Conservation (phyloP, 2,113 vertebrate species). For the Forbesichthys papilliferus region DNA sequence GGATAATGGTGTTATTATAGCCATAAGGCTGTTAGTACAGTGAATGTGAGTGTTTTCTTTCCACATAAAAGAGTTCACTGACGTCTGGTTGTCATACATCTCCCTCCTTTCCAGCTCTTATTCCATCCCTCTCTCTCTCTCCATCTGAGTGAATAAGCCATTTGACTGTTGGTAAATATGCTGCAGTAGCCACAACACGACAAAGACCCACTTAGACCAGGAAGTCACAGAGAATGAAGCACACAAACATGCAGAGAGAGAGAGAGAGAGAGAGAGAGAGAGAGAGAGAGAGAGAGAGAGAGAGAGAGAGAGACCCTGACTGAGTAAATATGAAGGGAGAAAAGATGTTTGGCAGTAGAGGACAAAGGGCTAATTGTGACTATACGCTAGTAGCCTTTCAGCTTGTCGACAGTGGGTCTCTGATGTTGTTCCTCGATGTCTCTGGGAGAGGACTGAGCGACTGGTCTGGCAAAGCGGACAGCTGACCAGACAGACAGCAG, state of each 20-base stretch:
- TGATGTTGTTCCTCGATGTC: constrained; percentile 49
- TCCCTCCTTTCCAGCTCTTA: constrained; percentile 4
- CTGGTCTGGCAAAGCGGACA: not conserved
- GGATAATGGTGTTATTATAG: constrained; percentile 30
- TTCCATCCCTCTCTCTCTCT: constrained; percentile 15
- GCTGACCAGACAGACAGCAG: not conserved
- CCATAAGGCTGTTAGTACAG: constrained; percentile 33
- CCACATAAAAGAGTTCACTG: constrained; percentile 19
- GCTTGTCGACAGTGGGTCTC: constrained; percentile 40
- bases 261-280: constrained; percentile 23
- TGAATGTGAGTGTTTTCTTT: constrained; percentile 18
- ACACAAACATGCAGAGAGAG: not conserved
- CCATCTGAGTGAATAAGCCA: constrained; percentile 44
- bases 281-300: constrained; percentile 14
- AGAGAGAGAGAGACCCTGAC: constrained; percentile 23
- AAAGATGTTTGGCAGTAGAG: constrained; percentile 59
- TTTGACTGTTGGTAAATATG: constrained; percentile 44
- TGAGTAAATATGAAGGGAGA: constrained; percentile 57
- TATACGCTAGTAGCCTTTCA: constrained; percentile 29
- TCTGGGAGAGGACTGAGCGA: not conserved
- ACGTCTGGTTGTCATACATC: constrained; percentile 31
- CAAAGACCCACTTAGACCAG: constrained; percentile 29
- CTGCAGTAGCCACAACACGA: constrained; percentile 27
- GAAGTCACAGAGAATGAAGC: constrained; percentile 3
- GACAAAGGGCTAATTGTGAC: constrained; percentile 59